phyloP scores from a whole-genome alignment of 2,888 invertebrate genomes.

The Apocheima hispidaria region DNA sequence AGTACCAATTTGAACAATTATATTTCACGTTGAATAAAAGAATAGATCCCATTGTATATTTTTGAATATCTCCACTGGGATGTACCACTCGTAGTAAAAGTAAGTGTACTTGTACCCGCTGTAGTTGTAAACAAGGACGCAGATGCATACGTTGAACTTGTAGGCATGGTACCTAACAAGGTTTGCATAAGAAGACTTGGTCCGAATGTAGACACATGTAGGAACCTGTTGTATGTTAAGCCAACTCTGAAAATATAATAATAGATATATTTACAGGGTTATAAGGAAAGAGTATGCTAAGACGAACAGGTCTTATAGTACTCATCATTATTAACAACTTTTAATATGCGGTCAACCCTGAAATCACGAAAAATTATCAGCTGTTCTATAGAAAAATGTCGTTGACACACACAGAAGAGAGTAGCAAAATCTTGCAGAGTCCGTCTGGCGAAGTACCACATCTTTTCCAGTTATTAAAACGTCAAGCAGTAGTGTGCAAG shows the following conservation, averaged over 20 bases:
- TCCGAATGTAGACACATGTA: slow-evolving; percentile 43
- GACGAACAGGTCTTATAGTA: too few relatives aligned
- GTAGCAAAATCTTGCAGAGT: too few relatives aligned
- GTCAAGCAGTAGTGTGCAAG: too few relatives aligned
- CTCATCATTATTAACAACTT: too few relatives aligned
- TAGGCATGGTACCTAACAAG: slow-evolving; percentile 43
- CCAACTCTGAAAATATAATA: slow-evolving; percentile 42
- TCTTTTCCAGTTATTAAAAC: too few relatives aligned
- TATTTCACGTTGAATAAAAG: slow-evolving; percentile 9
- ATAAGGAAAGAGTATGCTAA: too few relatives aligned
- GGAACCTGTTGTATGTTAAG: slow-evolving; percentile 26
- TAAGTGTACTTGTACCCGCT: not conserved
- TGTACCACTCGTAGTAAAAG: slow-evolving; percentile 52
- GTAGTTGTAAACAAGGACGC: slow-evolving; percentile 40
- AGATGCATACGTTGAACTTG: slow-evolving; percentile 50
- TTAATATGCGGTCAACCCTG: too few relatives aligned
- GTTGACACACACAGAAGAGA: too few relatives aligned
- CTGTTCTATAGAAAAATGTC: too few relatives aligned
- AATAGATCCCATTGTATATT: slow-evolving; percentile 50
- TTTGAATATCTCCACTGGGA: slow-evolving; percentile 47
- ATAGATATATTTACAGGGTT: too few relatives aligned
- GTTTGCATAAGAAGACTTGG: slow-evolving; percentile 41
- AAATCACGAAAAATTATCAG: too few relatives aligned
- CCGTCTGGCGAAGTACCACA: too few relatives aligned
- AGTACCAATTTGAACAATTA: not conserved